Evolutionary conservation across 2,113 vertebrate genomes (phyloP).

Genomic region (Passer domesticus): DNA sequence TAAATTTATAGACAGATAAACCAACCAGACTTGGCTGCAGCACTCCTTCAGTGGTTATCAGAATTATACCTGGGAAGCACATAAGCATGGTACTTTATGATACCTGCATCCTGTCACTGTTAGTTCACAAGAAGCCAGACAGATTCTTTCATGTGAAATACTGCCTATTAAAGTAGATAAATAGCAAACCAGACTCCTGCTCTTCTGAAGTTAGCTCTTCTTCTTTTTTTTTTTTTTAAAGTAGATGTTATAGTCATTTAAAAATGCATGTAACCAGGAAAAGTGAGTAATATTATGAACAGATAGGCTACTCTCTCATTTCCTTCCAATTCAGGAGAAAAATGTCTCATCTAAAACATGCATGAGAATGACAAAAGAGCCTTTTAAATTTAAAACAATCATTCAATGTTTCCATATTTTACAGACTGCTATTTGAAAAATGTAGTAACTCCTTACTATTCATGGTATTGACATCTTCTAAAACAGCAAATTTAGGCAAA

Average conservation of each 20-base stretch:
- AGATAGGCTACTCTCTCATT: not conserved
- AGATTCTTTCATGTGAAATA: not conserved
- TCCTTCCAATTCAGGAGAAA: conserved; percentile 11
- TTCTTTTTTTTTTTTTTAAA: not conserved
- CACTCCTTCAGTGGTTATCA: not conserved
- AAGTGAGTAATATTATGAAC: not conserved
- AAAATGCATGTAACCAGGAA: not conserved
- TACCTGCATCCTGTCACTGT: not conserved
- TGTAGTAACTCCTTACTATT: not conserved
- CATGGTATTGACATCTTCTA: not conserved
- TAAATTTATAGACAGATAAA: not conserved
- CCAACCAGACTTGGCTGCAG: not conserved
- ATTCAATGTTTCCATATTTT: not conserved
- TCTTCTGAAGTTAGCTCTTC: not conserved
- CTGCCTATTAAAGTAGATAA: not conserved
- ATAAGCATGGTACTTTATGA: not conserved
- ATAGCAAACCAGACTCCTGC: not conserved
- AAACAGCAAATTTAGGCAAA: not conserved
- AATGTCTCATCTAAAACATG: not conserved
- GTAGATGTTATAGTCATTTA: not conserved
- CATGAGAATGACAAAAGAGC: not conserved
- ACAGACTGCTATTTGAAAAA: not conserved
- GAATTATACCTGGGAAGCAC: not conserved
- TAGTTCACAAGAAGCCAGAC: not conserved
- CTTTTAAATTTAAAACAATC: not conserved